Conservation (phyloP, 2,113 vertebrate species). For the Microcebus lehilahytsara region DNA sequence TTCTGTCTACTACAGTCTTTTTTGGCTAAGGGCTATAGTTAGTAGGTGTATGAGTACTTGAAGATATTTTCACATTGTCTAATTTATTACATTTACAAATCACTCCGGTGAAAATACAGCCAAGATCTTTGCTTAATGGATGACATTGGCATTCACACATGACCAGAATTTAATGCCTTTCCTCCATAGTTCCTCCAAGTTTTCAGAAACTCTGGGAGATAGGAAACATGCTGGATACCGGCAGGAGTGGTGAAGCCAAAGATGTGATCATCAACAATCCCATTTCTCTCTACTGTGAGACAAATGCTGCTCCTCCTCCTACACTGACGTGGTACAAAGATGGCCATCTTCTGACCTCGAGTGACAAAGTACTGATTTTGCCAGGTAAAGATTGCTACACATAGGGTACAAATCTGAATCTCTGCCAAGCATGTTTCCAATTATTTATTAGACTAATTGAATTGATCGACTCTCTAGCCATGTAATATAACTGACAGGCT, state of each 20-base stretch:
- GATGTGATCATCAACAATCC: constrained; percentile 95
- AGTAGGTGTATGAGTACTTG: not conserved
- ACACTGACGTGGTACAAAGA: constrained; percentile 97
- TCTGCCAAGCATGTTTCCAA: not conserved
- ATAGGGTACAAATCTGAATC: not conserved
- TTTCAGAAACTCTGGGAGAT: constrained; percentile 89
- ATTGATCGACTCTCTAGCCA: not conserved
- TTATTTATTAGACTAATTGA: not conserved
- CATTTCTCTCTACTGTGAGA: constrained; percentile 94
- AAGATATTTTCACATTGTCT: not conserved
- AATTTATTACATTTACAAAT: not conserved
- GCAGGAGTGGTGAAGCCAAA: constrained; percentile 83
- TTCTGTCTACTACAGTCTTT: not conserved
- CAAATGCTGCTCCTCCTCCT: constrained; percentile 94
- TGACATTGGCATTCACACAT: not conserved
- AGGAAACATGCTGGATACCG: constrained; percentile 79
- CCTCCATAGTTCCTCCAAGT: constrained; percentile 91
- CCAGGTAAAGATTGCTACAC: constrained; percentile 86
- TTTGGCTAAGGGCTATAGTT: not conserved
- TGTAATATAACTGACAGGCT: not conserved
- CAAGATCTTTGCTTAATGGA: not conserved
- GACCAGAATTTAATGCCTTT: not conserved
- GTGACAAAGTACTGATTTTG: constrained; percentile 90
- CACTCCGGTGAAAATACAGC: not conserved
- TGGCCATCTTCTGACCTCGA: constrained; percentile 87